phyloP scores from a whole-genome alignment of 53 echinoderm and acorn worm genomes.

The Astropecten irregularis region DNA sequence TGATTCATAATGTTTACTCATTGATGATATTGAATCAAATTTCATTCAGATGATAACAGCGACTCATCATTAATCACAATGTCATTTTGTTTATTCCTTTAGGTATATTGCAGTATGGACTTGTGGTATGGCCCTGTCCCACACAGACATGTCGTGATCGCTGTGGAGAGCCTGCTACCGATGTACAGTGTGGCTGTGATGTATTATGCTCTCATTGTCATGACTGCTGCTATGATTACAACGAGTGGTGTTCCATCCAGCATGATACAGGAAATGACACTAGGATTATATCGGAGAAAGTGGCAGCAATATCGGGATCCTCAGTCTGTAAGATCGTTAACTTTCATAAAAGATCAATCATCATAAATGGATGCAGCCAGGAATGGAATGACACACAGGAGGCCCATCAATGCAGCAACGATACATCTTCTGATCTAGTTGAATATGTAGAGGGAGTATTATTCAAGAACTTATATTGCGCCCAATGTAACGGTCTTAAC shows the following conservation, averaged over 20 bases:
- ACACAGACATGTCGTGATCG: background rate
- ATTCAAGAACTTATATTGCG: too few species aligned
- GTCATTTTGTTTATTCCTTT: background rate
- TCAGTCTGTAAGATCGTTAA: background rate
- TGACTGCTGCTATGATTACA: conserved; percentile 45
- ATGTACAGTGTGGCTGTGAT: conserved; percentile 27
- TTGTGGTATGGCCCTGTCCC: conserved; percentile 12
- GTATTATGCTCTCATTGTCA: background rate
- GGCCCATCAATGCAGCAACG: background rate
- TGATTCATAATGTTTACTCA: too few species aligned
- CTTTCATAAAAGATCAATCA: background rate
- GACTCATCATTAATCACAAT: too few species aligned
- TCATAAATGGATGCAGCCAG: background rate
- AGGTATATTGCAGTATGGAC: background rate
- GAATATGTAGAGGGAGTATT: background rate
- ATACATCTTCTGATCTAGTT: background rate
- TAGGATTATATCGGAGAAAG: background rate
- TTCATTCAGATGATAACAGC: too few species aligned
- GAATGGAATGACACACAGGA: background rate
- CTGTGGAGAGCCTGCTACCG: background rate
- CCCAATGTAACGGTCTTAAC: background rate
- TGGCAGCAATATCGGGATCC: background rate
- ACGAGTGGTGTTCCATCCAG: background rate
- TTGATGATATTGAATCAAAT: too few species aligned
- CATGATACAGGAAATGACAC: background rate